Base-by-base conservation (phyloP, 2,888 invertebrate species). In the Phlogophora meticulosa region DNA sequence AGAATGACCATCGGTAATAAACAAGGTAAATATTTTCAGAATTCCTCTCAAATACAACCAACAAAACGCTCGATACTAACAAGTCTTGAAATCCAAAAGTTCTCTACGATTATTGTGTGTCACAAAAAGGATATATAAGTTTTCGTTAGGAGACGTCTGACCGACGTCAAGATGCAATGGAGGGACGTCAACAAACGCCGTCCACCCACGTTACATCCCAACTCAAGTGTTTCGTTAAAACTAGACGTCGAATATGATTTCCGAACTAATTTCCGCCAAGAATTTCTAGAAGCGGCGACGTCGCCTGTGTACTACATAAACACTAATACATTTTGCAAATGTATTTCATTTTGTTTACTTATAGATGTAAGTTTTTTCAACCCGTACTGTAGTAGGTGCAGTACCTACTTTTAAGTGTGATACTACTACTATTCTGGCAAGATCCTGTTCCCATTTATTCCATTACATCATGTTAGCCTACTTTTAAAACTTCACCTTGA, bases 221-320 rank as follows among this genome's bases (percentile, higher is more conserved):
- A 43, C 58, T 78, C 56, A 71, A 73, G 74, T 78, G 75, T 71
- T 72, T 69, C 63, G 58, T 60, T 70, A 58, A 63, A 78, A 67
- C 67, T 70, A 67, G 51, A 68, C 61, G 81, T 82, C 78, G 80
- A 86, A 82, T 84, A 83, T 86, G 80, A 91, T 90, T 90, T 91
- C 91, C 90, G 88, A 87, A 87, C 83, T 87, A 90, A 92, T 92
- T 90, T 92, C 92, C 92, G 88, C 45, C 68, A 70, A 55, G 56
- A 72, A 76, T 71, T 76, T 77, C 63, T 58, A 73, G 71, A 67
- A 63, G 70, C 71, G 52, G 70, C 68, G 62, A 69, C 71, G 52
- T 69, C 68, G 56, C 76, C 49, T 72, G 60, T 78, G 73, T 78
- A 67, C 64, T 62, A 53, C 70, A 68, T 71, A n/a, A n/a, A 58